phyloP scores from a whole-genome alignment of 2,797 vertebrate species.

The Pampus argenteus region DNA sequence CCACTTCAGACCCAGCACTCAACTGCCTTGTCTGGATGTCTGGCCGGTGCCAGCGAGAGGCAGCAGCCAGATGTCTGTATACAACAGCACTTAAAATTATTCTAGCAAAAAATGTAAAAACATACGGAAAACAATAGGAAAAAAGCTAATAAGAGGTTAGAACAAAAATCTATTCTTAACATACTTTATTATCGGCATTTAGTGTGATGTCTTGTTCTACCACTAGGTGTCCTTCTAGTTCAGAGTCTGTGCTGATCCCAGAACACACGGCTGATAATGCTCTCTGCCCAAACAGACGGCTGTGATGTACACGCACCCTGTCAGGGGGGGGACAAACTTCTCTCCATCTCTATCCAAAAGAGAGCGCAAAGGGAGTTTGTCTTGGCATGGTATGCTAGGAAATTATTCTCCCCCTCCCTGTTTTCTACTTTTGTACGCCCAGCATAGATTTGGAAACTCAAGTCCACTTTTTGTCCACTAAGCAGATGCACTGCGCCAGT shows the following conservation, averaged over 20 bases:
- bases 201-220: conserved; percentile 21
- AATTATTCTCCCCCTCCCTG: not conserved
- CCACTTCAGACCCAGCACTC: conserved; percentile 40
- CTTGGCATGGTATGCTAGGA: conserved; percentile 11
- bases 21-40: conserved; percentile 35
- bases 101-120: not conserved
- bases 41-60: conserved; percentile 1
- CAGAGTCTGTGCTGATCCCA: conserved; percentile 22
- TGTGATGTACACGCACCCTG: conserved; percentile 22
- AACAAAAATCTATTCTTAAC: not conserved
- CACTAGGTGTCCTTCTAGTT: conserved; percentile 74
- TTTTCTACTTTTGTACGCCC: conserved; percentile 6
- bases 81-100: conserved; percentile 5
- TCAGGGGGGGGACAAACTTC: conserved; percentile 31
- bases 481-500: not conserved
- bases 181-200: not conserved
- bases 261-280: conserved; percentile 11
- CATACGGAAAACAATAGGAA: not conserved
- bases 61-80: conserved; percentile 17
- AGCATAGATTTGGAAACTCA: conserved; percentile 47
- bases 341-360: conserved; percentile 12
- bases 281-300: conserved; percentile 9
- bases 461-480: conserved; percentile 34
- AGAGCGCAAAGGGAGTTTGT: conserved; percentile 5
- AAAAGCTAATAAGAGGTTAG: not conserved